These are phyloP conservation scores for Tetraodon nigroviridis DNA, from an alignment of 2,113 vertebrate species.

Conservation along the genomic window DNA sequence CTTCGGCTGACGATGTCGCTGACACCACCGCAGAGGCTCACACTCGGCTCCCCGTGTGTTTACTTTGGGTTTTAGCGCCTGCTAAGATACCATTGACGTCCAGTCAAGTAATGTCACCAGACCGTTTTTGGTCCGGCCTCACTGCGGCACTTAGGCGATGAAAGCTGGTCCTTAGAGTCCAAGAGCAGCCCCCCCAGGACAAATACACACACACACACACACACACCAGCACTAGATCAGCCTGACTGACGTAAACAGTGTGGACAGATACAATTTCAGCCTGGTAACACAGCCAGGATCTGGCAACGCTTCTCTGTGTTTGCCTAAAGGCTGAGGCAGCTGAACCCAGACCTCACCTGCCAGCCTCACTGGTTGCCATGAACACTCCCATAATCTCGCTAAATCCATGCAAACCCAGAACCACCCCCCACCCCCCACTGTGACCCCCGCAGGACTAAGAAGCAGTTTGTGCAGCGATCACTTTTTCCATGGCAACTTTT, in stretches of 20 bases:
- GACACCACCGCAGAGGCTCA: constrained; percentile 36
- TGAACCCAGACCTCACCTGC: constrained; percentile 84
- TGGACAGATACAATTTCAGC: constrained; percentile 81
- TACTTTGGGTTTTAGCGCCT: constrained; percentile 73
- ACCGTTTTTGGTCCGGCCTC: constrained; percentile 80
- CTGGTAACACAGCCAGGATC: constrained; percentile 74
- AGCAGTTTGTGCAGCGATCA: neutral
- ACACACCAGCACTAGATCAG: constrained; percentile 44
- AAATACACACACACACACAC: neutral
- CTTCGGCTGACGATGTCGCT: constrained; percentile 3
- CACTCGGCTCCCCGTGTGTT: constrained; percentile 58
- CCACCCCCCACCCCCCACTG: constrained; percentile 11
- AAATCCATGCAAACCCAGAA: constrained; percentile 74
- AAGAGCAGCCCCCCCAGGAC: constrained; percentile 56
- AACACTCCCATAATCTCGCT: constrained; percentile 89
- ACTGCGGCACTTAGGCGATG: constrained; percentile 80
- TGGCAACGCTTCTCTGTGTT: constrained; percentile 75
- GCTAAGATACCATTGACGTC: constrained; percentile 85
- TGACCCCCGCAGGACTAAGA: neutral
- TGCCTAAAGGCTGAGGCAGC: constrained; percentile 88
- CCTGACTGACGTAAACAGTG: constrained; percentile 61
- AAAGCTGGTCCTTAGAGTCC: constrained; percentile 77
- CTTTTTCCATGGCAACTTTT: neutral
- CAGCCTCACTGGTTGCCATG: constrained; percentile 83
- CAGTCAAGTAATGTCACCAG: constrained; percentile 91